phyloP scores from a whole-genome alignment of 1,140 invertebrate species.

The Drosophila obscura region DNA sequence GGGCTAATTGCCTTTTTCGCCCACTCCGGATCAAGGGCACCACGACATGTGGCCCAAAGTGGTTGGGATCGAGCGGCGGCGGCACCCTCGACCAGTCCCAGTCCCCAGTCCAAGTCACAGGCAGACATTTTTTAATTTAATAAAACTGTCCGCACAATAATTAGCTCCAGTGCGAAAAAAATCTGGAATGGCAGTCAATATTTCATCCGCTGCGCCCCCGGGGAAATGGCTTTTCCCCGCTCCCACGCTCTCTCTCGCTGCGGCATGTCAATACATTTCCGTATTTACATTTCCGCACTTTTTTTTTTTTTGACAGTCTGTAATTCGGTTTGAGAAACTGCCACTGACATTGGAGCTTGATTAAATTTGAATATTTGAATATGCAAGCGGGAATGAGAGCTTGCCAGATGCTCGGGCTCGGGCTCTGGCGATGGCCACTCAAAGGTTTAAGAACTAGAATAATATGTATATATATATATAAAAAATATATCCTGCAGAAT shows the following conservation, averaged over 20 bases:
- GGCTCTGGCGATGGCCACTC: background rate
- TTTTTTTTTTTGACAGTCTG: slow-evolving; percentile 5
- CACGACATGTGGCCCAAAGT: background rate
- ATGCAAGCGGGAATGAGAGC: slow-evolving; percentile 1
- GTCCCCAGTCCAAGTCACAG: background rate
- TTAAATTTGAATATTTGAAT: slow-evolving; percentile 43
- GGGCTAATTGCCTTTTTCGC: slow-evolving; percentile 33
- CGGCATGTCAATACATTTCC: slow-evolving; percentile 17
- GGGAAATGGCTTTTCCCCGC: slow-evolving; percentile 5
- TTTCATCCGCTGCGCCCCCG: slow-evolving; percentile 17
- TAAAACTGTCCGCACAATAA: slow-evolving; percentile 21
- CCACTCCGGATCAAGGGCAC: background rate
- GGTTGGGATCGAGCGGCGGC: slow-evolving; percentile 11
- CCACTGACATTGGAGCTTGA: slow-evolving; percentile 36
- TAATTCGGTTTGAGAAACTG: slow-evolving; percentile 34
- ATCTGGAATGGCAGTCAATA: slow-evolving; percentile 16
- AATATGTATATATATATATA: too few relatives aligned
- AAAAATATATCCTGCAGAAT: too few relatives aligned
- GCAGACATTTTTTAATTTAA: slow-evolving; percentile 35
- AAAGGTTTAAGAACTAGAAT: too few relatives aligned
- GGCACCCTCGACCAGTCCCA: slow-evolving; percentile 1
- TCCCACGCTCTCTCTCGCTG: background rate
- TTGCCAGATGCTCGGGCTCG: background rate
- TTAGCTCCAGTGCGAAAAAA: slow-evolving; percentile 12
- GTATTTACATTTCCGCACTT: slow-evolving; percentile 23